Evolutionary conservation across 2,113 vertebrate species (phyloP), one percentile per base, ranked within the genome.

Genomic region (Geothlypis trichas): DNA sequence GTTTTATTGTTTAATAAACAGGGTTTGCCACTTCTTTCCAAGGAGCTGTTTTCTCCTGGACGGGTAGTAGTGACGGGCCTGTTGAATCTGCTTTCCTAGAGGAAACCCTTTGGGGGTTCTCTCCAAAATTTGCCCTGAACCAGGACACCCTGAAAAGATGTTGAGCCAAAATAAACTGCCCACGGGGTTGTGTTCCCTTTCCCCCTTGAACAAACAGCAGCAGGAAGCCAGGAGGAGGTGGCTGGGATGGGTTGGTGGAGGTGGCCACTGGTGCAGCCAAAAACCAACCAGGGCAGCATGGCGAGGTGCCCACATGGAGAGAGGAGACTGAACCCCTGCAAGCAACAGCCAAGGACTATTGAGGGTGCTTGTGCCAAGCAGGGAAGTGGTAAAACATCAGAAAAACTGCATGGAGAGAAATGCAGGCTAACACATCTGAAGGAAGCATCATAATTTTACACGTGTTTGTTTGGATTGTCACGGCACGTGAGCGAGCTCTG

Each of bases 231-330:
- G 27, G 71, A 61, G 67, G 66, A 80, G 79, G 62, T 0, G 0
- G 46, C 80, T n/a, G 75, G 9, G 24, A 4, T 69, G 7, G 9
- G 6, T 62, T 69, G 80, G 72, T 4, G 4, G 88, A 71, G 65
- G n/a, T 2, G 37, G 37, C 37, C 37, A 5, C 54, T 37, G 16
- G 23, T 39, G 35, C 16, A 51, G 30, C 46, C 58, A 77, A 62
- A 51, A 77, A 4, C n/a, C n/a, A 31, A 9, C 2, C 59, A 52
- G 47, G 47, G 57, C 23, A 30, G 61, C n/a, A 3, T 3, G 46
- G 42, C 0, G 0, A 55, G 52, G 23, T 37, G 69, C 39, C 47
- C 35, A 11, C 0, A 5, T 6, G 57, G n/a, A 54, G 52, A 54
- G 54, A 20, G 22, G 63, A 74, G 23, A 19, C 28, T n/a, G 41